Evolutionary conservation across 2,797 vertebrate species (phyloP), one percentile per base, ranked within the genome.

Genomic region (Microctenopoma steveboyesi): DNA sequence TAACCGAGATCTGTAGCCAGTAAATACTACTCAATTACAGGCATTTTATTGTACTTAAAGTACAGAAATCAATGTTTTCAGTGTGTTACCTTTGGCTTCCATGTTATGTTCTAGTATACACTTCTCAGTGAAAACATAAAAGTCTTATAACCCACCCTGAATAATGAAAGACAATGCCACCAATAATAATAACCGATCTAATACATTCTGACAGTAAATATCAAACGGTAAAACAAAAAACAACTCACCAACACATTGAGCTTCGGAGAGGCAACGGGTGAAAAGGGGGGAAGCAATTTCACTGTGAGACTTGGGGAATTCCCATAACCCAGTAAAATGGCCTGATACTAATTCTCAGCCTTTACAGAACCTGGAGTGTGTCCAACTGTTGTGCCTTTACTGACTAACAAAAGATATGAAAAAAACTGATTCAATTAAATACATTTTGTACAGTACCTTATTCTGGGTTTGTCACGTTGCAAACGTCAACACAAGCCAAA

Each of bases 251-350:
- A 92, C 81, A 91, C 86, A 89, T 86, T 88, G 72, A 62, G 85
- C 89, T 86, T 90, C 89, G 66, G 84, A 91, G 85, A 92, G 79
- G 83, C 83, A 69, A 35, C 91, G 92, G 80, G 86, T 89, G 90
- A 92, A 89, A 85, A 73, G 79, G 82, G 88, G 89, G 93, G 91
- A 92, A 93, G 93, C 90, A 86, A 84, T 90, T 91, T 89, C 79
- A 87, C 89, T 89, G 87, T 87, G 82, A 90, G 83, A 82, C 82
- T 78, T 85, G 93, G 94, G 94, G 92, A 94, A 94, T 95, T 95
- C 94, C 94, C 93, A 87, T 89, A 91, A 92, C 89, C 86, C 82
- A 88, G 82, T 86, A 84, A 92, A 89, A 89, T 85, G 81, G 86
- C 83, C 89, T 91, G 87, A 93, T 86, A 92, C 85, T 89, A 87